Percentiles rank a stretch among this genome's conserved stretches.
phyloP scores from a whole-genome alignment of 2,113 vertebrate species.

The Eptesicus fuscus region DNA sequence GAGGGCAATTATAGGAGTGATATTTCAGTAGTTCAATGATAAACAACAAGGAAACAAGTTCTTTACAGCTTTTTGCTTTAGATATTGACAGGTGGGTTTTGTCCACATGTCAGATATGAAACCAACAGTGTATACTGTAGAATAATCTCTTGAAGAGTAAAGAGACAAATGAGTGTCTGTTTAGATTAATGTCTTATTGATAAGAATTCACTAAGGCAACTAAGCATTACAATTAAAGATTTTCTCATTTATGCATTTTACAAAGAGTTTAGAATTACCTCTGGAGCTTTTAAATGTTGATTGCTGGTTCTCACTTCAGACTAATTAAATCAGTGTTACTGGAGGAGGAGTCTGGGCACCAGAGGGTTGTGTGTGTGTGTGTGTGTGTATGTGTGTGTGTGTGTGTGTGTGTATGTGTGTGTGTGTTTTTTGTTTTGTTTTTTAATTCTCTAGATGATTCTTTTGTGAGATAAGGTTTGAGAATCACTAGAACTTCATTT shows the following conservation, averaged over 20 bases:
- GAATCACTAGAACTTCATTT: neutral
- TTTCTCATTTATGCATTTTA: neutral
- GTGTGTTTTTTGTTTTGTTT: neutral
- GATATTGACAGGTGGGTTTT: neutral
- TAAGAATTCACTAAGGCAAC: neutral
- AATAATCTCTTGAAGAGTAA: neutral
- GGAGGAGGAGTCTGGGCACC: fast-evolving
- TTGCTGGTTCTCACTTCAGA: neutral
- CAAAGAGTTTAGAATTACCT: neutral
- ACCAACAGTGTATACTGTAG: no score
- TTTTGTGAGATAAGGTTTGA: neutral
- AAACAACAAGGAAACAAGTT: neutral
- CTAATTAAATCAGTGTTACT: neutral
- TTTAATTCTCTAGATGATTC: neutral
- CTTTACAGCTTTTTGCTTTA: neutral
- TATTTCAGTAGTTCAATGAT: neutral
- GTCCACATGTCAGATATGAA: neutral
- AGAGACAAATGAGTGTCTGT: neutral
- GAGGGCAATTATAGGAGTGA: neutral
- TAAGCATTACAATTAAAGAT: neutral
- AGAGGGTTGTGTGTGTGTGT: fast-evolving
- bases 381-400: no score
- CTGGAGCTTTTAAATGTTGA: neutral
- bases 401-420: no score
- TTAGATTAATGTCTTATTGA: neutral